These are phyloP conservation scores for Pollenia angustigena DNA, from an alignment of 2,888 invertebrate species.

Conservation along the genomic window DNA sequence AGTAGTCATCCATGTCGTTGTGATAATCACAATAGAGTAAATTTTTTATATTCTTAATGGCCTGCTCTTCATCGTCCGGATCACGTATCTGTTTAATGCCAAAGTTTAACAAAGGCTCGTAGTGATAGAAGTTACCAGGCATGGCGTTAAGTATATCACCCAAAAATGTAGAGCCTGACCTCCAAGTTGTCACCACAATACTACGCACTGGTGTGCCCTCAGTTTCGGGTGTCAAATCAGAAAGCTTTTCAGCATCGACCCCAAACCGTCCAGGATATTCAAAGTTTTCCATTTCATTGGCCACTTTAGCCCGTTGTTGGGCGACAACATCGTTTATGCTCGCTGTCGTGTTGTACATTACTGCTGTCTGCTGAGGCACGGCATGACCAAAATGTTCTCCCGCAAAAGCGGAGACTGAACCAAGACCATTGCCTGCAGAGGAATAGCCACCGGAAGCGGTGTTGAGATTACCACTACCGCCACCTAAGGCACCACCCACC, in stretches of 20 bases:
- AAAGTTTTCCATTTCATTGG: slow-evolving; percentile 87
- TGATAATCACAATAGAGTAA: slow-evolving; percentile 91
- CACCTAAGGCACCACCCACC: slow-evolving; percentile 69
- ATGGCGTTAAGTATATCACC: slow-evolving; percentile 93
- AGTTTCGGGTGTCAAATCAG: slow-evolving; percentile 88
- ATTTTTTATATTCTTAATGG: slow-evolving; percentile 88
- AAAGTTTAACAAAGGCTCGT: slow-evolving; percentile 93
- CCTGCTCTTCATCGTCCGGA: slow-evolving; percentile 88
- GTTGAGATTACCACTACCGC: slow-evolving; percentile 53
- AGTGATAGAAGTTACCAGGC: slow-evolving; percentile 95
- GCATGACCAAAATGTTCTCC: slow-evolving; percentile 75
- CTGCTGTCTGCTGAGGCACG: slow-evolving; percentile 70
- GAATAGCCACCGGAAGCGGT: slow-evolving; percentile 69
- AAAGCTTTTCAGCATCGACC: slow-evolving; percentile 86
- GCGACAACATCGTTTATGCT: slow-evolving; percentile 86
- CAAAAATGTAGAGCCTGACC: slow-evolving; percentile 95
- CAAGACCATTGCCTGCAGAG: slow-evolving; percentile 73
- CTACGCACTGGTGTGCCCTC: slow-evolving; percentile 89
- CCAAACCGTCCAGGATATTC: slow-evolving; percentile 86
- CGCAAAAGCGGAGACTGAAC: slow-evolving; percentile 71
- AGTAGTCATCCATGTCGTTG: slow-evolving; percentile 89
- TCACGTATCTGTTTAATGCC: slow-evolving; percentile 93
- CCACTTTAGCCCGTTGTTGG: slow-evolving; percentile 85
- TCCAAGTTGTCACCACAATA: slow-evolving; percentile 94
- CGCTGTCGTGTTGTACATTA: slow-evolving; percentile 82